Evolutionary conservation across 2,797 vertebrate genomes (phyloP), one percentile per base, ranked within the genome.

Genomic region (Coregonus ussuriensis): DNA sequence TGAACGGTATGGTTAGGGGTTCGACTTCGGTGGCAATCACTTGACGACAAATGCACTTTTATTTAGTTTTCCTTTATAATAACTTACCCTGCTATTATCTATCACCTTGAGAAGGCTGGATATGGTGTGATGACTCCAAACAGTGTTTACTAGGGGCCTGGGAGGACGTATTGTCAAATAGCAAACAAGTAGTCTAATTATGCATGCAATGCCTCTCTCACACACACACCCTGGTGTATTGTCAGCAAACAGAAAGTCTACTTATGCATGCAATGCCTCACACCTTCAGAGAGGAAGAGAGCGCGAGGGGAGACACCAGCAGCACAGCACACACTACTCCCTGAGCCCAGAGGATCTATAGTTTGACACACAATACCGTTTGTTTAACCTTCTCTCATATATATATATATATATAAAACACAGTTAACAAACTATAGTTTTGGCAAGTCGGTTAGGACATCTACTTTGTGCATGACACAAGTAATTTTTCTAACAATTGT

Each of bases 381-480:
- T 83, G 83, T 89, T 90, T 76, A 81, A 90, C 86, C 83, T 86
- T 81, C 72, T 87, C 87, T 89, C 82, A 77, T 89, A 11, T 47
- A 3, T 47, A 9, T 41, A 9, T 83, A 87, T 91, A 37, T 37
- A 56, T 18, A 25, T 25, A 25, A 1, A 25, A 25, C 25, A 25
- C 25, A 25, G 25, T 25, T 25, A 25, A 25, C 25, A 25, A 25
- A 25, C 25, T 25, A 25, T 25, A 25, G 25, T 25, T 25, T 25
- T 25, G 25, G 25, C 25, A 25, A 25, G 25, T 25, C 25, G 25
- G 25, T 25, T 25, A 25, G 25, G 25, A 25, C 25, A 25, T 25
- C 25, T 25, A 25, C 25, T 25, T 25, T 25, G 25, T 25, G 25
- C 25, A 25, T 25, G 25, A 25, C 25, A 25, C 25, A 25, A 25